phyloP scores from a whole-genome alignment of 2,888 invertebrate genomes.

The Eurois occulta region DNA sequence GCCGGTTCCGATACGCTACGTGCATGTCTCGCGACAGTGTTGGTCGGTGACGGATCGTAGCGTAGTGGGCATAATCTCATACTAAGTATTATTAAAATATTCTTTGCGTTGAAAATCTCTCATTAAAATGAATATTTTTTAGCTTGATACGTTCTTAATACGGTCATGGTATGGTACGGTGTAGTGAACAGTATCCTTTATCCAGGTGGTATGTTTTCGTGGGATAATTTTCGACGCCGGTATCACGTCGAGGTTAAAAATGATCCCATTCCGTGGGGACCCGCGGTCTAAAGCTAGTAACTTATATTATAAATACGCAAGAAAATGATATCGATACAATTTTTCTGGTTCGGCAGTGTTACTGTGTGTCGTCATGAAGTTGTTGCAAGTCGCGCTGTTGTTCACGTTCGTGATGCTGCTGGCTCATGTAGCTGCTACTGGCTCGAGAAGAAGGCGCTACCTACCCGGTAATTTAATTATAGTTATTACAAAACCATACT shows the following conservation, averaged over 20 bases:
- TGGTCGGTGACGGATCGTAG: too few relatives aligned
- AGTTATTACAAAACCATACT: not conserved
- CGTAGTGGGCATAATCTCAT: too few relatives aligned
- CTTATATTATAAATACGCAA: not conserved
- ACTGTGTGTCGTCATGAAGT: not conserved
- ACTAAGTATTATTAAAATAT: too few relatives aligned
- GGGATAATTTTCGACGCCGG: not conserved
- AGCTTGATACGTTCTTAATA: not conserved
- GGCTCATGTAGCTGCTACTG: not conserved
- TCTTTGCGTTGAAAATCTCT: too few relatives aligned
- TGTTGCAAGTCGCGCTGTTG: not conserved
- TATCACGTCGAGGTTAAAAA: not conserved
- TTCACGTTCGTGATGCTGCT: not conserved
- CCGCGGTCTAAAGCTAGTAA: not conserved
- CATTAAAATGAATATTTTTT: not conserved
- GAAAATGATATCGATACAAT: not conserved
- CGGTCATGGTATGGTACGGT: not conserved
- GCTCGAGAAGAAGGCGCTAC: not conserved
- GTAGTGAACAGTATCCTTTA: not conserved
- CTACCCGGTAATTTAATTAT: not conserved
- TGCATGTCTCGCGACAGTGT: too few relatives aligned
- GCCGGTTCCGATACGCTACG: too few relatives aligned
- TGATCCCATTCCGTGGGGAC: not conserved
- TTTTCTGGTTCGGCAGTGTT: not conserved
- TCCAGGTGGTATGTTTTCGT: not conserved